phyloP scores from a whole-genome alignment of 2,888 invertebrate species.

The Lepidocyrtoides sp. region DNA sequence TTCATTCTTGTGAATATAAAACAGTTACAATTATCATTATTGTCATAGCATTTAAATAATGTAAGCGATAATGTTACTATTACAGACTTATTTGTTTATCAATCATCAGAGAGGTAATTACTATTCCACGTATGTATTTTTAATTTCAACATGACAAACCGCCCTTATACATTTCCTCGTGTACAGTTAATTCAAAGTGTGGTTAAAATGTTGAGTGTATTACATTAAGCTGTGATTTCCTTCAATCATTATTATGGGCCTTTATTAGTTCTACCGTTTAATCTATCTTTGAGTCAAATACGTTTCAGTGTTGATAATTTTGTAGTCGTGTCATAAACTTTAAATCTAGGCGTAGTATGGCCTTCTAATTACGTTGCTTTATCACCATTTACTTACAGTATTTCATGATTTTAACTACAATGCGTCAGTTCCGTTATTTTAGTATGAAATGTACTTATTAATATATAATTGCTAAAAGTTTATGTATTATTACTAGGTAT shows the following conservation, averaged over 20 bases:
- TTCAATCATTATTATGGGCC: constrained; percentile 29
- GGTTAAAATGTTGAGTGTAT: constrained; percentile 31
- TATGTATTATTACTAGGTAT: too few species aligned
- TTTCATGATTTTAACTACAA: background rate
- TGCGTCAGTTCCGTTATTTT: too few species aligned
- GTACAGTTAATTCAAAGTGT: background rate
- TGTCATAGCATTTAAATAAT: background rate
- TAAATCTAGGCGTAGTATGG: too few species aligned
- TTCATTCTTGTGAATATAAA: background rate
- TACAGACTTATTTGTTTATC: too few species aligned
- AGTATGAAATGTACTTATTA: too few species aligned
- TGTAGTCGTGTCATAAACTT: too few species aligned
- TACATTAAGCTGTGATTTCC: constrained; percentile 58
- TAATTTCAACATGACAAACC: constrained; percentile 8
- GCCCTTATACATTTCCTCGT: background rate
- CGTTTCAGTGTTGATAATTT: background rate
- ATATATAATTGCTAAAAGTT: too few species aligned
- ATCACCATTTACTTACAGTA: background rate
- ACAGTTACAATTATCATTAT: background rate
- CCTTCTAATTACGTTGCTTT: too few species aligned
- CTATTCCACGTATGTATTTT: background rate
- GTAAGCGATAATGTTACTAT: background rate
- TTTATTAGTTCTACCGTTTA: too few species aligned
- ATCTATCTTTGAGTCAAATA: too few species aligned
- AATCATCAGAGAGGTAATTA: background rate